Evolutionary conservation across 2,113 vertebrate species (phyloP), one percentile per base, ranked within the genome.

Genomic region (Rhea pennata): DNA sequence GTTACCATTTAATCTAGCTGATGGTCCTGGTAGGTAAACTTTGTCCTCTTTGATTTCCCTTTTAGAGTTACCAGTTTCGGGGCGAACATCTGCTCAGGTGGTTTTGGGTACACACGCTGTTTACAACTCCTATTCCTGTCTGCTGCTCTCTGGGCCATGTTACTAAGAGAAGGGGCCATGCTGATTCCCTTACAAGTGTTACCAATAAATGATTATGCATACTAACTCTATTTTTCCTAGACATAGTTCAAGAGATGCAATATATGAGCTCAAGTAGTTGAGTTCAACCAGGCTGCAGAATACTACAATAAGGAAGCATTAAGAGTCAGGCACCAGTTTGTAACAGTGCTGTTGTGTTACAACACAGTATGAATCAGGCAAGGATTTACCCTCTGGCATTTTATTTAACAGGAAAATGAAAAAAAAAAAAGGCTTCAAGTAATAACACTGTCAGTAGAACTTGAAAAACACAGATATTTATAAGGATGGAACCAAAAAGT

Each of bases 101-200:
- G 48, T 78, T 88, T 75, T 19, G 61, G 33, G 20, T 59, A 36
- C 14, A 50, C 4, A 17, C 2, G 0, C 9, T 70, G 66, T 87
- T 94, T 84, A 42, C 48, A 24, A 39, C 69, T 67, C 27, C 6
- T 31, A 72, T 93, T 95, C 76, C 66, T 77, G 36, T 46, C 48
- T 59, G 29, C 23, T 12, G 4, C 56, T 64, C 39, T 39, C 40
- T 40, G 66, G 36, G 7, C 20, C 11, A 2, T 2, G 56, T 84
- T 64, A 67, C 36, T 46, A 88, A 50, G 46, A 64, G 79, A 3
- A 80, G 8, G 1, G 81, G 36, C 15, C 12, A 31, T 0, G 0
- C 19, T 56, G 50, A 46, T 40, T 40, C 22, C 29, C 14, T 24
- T 5, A 0, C n/a, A 39, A 65, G 19, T 1, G 2, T 39, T 72